Evolutionary conservation across 2,113 vertebrate species (phyloP), one percentile per base, ranked within the genome.

Genomic region (Amphilophus citrinellus): DNA sequence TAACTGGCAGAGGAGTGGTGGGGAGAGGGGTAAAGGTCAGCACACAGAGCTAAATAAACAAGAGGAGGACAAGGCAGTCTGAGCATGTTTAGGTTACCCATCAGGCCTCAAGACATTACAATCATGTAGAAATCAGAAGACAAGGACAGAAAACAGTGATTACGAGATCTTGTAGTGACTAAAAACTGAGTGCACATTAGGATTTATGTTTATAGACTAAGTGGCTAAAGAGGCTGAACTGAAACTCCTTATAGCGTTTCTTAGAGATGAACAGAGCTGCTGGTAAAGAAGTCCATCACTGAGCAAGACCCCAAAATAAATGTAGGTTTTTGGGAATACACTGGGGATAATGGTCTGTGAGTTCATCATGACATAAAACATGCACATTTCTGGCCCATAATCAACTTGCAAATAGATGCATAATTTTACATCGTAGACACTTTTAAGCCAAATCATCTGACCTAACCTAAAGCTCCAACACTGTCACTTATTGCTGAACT

Each of bases 1-100:
- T 86, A 88, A 88, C 47, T 60, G 80, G 66, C 73, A 57, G 84
- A 32, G 35, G 79, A 56, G 76, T 71, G 60, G 88, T 73, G 80
- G 80, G 66, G 82, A 77, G 4, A 32, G 56, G 91, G 89, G 61
- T 79, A 88, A 83, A 89, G 93, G 94, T 94, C 92, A 90, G 82
- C 42, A 37, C 63, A 80, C 47, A 88, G 88, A 83, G 63, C 11
- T 63, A 82, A 87, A 76, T 88, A 94, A 92, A 94, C 88, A 90
- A 6, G 53, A 87, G 66, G 78, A 79, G 57, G 81, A 50, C 62
- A 86, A 59, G 63, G 61, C 24, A 58, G 32, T 50, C 73, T 3
- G 32, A 87, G 65, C 61, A 60, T 80, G 78, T 77, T 88, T 39
- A 77, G 61, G 79, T 92, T 68, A 87, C 57, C 27, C 76, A 66